Evolutionary conservation across 2,797 vertebrate species (phyloP).

Genomic region (Zalophus californianus): DNA sequence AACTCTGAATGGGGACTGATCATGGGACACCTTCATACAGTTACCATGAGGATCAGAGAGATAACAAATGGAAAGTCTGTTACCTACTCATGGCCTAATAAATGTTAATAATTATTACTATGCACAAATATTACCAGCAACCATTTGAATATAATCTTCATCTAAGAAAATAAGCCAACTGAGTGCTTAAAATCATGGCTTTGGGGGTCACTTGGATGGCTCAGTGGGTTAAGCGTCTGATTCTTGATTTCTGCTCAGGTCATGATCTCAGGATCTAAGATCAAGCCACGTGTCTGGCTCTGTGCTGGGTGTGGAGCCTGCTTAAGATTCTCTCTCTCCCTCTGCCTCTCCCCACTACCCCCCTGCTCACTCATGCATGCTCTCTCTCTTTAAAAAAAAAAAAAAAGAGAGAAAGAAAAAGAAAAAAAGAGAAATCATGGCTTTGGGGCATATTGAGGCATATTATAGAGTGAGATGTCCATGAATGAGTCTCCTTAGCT

Average conservation of each 20-base stretch:
- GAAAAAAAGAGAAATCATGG: not conserved
- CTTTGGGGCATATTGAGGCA: conserved; percentile 15
- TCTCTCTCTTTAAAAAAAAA: not conserved
- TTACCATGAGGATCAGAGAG: conserved; percentile 1
- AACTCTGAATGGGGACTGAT: not conserved
- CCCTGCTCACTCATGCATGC: not conserved
- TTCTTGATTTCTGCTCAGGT: no score
- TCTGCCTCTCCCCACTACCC: not conserved
- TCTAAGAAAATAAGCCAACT: conserved; percentile 13
- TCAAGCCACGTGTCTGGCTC: not conserved
- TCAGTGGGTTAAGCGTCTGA: no score
- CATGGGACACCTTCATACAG: not conserved
- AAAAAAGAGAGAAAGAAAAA: not conserved
- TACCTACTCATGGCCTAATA: not conserved
- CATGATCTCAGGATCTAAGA: not conserved
- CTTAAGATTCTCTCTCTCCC: not conserved
- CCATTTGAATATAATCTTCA: not conserved
- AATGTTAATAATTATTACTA: not conserved
- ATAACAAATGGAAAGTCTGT: not conserved
- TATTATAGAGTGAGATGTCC: not conserved
- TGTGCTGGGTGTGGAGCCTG: not conserved
- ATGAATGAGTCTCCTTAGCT: conserved; percentile 48
- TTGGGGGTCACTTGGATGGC: not conserved
- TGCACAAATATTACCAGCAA: not conserved
- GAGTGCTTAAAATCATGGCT: not conserved